phyloP scores from a whole-genome alignment of 1,140 invertebrate genomes.

The Colletes latitarsis region DNA sequence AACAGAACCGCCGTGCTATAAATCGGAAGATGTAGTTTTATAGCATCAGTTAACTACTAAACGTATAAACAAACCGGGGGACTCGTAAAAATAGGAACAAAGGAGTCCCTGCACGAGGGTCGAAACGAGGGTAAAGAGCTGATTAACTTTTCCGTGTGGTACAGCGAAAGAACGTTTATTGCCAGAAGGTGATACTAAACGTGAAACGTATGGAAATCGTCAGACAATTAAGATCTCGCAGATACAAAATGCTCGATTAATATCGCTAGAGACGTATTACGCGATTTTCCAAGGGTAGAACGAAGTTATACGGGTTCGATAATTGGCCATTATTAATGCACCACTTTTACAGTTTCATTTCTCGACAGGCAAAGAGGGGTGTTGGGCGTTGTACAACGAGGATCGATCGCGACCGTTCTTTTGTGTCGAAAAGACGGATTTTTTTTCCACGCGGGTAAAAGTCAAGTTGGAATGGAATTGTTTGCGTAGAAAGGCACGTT shows the following conservation, averaged over 20 bases:
- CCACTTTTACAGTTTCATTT: background rate
- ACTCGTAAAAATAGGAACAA: conserved; percentile 2
- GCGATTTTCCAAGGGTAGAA: background rate
- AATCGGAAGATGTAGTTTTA: background rate
- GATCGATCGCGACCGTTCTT: too few relatives aligned
- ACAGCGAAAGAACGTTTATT: conserved; percentile 6
- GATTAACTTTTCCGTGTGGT: conserved; percentile 37
- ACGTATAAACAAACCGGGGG: background rate
- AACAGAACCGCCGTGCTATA: background rate
- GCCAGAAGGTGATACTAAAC: background rate
- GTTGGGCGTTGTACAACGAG: too few relatives aligned
- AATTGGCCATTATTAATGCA: background rate
- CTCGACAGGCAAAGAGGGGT: too few relatives aligned
- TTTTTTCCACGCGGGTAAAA: too few relatives aligned
- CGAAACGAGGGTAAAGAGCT: conserved; percentile 34
- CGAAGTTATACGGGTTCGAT: too few relatives aligned
- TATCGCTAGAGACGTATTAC: background rate
- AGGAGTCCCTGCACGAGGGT: background rate
- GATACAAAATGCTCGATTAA: background rate
- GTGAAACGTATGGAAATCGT: background rate
- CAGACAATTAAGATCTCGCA: background rate
- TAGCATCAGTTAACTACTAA: conserved; percentile 1
- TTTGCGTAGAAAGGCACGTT: too few relatives aligned
- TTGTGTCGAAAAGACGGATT: too few relatives aligned
- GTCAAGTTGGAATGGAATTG: too few relatives aligned